Evolutionary conservation across 2,888 invertebrate genomes (phyloP), one percentile per base, ranked within the genome.

Genomic region (Acleris sparsana): DNA sequence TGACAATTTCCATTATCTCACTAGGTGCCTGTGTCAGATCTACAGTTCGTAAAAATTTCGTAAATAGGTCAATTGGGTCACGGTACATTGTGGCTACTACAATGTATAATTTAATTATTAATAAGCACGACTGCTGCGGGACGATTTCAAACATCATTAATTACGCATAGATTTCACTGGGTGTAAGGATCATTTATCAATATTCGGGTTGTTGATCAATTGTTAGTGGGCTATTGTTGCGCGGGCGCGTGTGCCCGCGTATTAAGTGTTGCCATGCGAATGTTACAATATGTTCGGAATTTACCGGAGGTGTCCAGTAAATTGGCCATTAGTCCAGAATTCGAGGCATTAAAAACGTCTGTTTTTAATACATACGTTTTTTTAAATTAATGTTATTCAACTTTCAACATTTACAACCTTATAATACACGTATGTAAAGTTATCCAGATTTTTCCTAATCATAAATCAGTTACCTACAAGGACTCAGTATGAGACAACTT

Each of bases 1-100:
- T 72, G 62, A 63, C 68, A 62, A 68, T 72, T 72, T 69, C 63
- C 69, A 72, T 71, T 77, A 74, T 70, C 70, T 68, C 67, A 67
- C 67, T 62, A 64, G 67, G 66, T 67, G 62, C 58, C 71, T 63
- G 70, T 68, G 69, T 65, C 66, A 70, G 70, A 74, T 73, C 70
- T 69, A 71, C 70, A 71, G 72, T 69, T 62, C 58, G 52, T 55
- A 61, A 68, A 25, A 39, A 69, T 75, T 71, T 71, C 74, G 72
- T 62, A 76, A 73, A 71, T 43, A 69, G 68, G 67, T 55, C 61
- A 70, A 57, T 70, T 73, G 69, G 60, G 73, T 72, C 70, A 72
- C 73, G 68, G 69, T 52, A 64, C 46, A 17, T 57, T 20, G 17
- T 57, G 20, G 46, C 17, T 16, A 20, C 39, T 33, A 39, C 39